Evolutionary conservation across 2,113 vertebrate genomes (phyloP).

Genomic region (Dicentrarchus labrax): DNA sequence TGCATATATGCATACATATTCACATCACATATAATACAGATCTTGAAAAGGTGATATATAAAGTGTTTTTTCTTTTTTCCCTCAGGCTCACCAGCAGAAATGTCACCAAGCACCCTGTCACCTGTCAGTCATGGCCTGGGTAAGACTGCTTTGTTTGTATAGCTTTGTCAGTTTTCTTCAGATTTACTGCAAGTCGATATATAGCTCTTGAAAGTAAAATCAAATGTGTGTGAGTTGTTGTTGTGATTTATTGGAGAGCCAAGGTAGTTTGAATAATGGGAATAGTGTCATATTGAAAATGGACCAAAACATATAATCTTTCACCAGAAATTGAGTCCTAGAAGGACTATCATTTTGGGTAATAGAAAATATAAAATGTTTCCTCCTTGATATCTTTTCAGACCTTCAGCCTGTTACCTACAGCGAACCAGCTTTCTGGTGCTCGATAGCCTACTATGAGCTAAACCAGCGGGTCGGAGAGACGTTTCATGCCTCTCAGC

Average conservation of each 20-base stretch:
- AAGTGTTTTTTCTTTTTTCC: slow-evolving; percentile 2
- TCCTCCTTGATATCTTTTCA: slow-evolving; percentile 57
- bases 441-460: slow-evolving; percentile 99
- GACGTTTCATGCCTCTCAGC: slow-evolving; percentile 98
- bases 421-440: slow-evolving; percentile 98
- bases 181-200: not conserved
- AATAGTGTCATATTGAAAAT: not conserved
- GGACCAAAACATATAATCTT: not conserved
- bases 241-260: not conserved
- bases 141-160: slow-evolving; percentile 69
- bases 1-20: too few relatives aligned
- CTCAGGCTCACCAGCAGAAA: slow-evolving; percentile 95
- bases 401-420: slow-evolving; percentile 98
- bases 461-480: slow-evolving; percentile 98
- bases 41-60: not conserved
- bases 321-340: not conserved
- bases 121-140: slow-evolving; percentile 96
- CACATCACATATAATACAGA: too few relatives aligned
- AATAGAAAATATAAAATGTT: not conserved
- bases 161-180: not conserved
- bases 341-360: not conserved
- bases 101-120: slow-evolving; percentile 95
- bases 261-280: not conserved
- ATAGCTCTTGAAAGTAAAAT: not conserved
- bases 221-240: not conserved